Conservation (phyloP, 1,140 invertebrate genomes). For the Macrostomum lignano region DNA sequence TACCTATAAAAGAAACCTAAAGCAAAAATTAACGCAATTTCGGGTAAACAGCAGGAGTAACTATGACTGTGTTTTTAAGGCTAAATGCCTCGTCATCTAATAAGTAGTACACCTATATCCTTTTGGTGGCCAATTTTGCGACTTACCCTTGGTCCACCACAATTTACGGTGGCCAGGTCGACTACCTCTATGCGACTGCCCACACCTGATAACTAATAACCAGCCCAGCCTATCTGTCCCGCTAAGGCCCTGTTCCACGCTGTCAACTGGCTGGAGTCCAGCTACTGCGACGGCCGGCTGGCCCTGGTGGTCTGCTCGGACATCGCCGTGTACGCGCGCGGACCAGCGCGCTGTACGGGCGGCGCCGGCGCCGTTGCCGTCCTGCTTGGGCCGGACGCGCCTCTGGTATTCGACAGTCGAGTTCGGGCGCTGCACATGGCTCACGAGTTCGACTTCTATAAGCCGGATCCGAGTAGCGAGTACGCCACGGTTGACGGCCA, state of each 20-base stretch:
- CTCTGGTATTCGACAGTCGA: slow-evolving; percentile 48
- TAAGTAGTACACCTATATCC: too few species aligned
- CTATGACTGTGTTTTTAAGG: too few species aligned
- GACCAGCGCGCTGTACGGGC: slow-evolving; percentile 70
- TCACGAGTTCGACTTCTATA: slow-evolving; percentile 94
- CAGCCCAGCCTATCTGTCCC: too few species aligned
- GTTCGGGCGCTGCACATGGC: slow-evolving; percentile 57
- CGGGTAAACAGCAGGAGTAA: too few species aligned
- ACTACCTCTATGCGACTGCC: too few species aligned
- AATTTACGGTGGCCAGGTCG: too few species aligned
- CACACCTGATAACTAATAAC: too few species aligned
- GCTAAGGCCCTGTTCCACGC: slow-evolving; percentile 77
- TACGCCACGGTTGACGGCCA: slow-evolving; percentile 84
- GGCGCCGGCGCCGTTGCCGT: slow-evolving; percentile 89
- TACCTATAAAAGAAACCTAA: too few species aligned
- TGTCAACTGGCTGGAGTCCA: slow-evolving; percentile 76
- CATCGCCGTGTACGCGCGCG: slow-evolving; percentile 73
- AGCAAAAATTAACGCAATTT: too few species aligned
- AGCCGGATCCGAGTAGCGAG: slow-evolving; percentile 66
- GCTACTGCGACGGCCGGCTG: slow-evolving; percentile 68
- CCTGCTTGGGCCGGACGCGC: slow-evolving; percentile 66
- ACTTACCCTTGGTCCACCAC: too few species aligned
- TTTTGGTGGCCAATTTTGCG: too few species aligned
- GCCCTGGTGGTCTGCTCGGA: slow-evolving; percentile 74
- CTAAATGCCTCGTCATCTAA: too few species aligned